Evolutionary conservation across 2,113 vertebrate genomes (phyloP), one percentile per base, ranked within the genome.

Genomic region (Nibea coibor): DNA sequence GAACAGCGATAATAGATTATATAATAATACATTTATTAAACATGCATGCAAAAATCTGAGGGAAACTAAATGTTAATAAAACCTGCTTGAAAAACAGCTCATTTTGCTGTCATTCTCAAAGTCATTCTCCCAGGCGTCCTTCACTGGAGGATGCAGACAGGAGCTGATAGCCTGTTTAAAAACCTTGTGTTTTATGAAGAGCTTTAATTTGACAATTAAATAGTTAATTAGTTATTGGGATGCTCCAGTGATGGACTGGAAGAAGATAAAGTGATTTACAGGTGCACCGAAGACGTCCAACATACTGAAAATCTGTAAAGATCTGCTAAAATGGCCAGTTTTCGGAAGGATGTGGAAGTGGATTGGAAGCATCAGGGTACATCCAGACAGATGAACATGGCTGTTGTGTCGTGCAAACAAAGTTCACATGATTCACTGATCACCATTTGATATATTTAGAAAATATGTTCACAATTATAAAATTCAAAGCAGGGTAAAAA

Each of bases 111-210:
- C 35, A 39, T 39, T 35, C 8, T 31, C 31, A 31, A 5, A 31
- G 31, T 31, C 4, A 5, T 31, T 43, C 65, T 50, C 26, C 57
- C 64, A 26, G 64, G 48, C 57, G 47, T 62, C 64, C 24, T 45
- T 22, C 64, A 57, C 42, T 31, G 58, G 50, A 61, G 61, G 64
- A 66, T 66, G 48, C 75, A 59, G 67, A 22, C 78, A 22, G 78
- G 42, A 81, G 59, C 59, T 48, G 65, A 75, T 66, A 56, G 28
- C 3, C 28, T 28, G 28, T 28, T 19, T 54, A 31, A 75, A 35
- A 35, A 35, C 35, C 35, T 39, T 39, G 35, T 45, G 39, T 57
- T 64, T 28, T 47, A n/a, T 69, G 56, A 63, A 22, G n/a, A 31
- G 50, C 31, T 67, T 78, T 61, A 19, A 26, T 47, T 17, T 31